Evolutionary conservation across 2,797 vertebrate genomes (phyloP).

Genomic region (Mus spretus): DNA sequence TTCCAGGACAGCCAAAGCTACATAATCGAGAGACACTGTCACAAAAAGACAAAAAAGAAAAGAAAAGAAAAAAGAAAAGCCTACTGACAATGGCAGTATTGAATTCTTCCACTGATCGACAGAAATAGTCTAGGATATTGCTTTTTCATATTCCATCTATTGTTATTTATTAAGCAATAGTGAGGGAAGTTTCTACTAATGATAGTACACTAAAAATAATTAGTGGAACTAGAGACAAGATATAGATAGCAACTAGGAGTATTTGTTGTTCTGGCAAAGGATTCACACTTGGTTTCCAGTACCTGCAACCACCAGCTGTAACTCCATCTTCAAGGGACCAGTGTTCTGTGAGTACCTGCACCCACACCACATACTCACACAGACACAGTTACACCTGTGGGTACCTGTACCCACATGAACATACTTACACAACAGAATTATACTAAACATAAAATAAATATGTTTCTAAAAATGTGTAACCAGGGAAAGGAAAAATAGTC

Average conservation of each 20-base stretch:
- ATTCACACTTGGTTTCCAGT: background rate
- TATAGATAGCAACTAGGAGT: background rate
- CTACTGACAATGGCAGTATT: background rate
- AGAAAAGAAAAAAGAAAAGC: background rate
- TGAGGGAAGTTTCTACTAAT: conserved; percentile 45
- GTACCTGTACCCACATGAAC: no score
- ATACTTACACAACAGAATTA: no score
- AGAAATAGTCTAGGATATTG: conserved; percentile 41
- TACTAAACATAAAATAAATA: background rate
- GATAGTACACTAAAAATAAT: background rate
- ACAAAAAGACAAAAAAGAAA: background rate
- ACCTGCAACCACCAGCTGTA: background rate
- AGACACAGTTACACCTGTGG: background rate
- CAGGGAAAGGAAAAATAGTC: background rate
- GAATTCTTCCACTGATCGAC: background rate
- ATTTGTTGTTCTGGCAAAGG: background rate
- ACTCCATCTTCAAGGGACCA: background rate
- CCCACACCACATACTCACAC: background rate
- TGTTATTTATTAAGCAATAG: conserved; percentile 26
- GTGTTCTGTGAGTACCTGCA: no score
- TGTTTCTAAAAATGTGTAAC: background rate
- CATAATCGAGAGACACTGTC: background rate
- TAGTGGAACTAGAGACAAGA: background rate
- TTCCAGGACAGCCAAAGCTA: background rate
- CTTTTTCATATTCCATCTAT: conserved; percentile 62